Conservation (phyloP, 2,797 vertebrate genomes). For the Hippopotamyrus pictus region DNA sequence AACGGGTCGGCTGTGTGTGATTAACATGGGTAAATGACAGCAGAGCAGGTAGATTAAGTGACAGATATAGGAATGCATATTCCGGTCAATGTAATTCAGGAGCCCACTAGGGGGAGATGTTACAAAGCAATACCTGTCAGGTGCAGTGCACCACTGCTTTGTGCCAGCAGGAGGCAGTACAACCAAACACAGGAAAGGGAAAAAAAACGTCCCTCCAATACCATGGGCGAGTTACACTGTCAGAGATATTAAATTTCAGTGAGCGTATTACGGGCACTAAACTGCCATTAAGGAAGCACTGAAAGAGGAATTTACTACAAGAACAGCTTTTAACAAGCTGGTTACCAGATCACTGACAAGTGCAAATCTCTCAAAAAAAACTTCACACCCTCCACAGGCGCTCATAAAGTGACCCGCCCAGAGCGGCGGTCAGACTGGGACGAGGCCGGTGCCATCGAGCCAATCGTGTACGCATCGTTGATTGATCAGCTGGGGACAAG, state of each 20-base stretch:
- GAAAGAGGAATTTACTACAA: neutral
- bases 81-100: neutral
- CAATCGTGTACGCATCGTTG: neutral
- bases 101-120: neutral
- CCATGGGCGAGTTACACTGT: neutral
- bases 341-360: constrained; percentile 8
- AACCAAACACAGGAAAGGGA: neutral
- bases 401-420: neutral
- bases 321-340: neutral
- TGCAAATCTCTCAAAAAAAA: neutral
- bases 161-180: neutral
- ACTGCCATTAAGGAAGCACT: neutral
- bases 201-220: neutral
- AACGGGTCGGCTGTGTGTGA: neutral
- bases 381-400: neutral
- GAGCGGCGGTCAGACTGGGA: neutral
- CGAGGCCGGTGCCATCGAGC: neutral
- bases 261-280: neutral
- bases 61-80: neutral
- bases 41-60: neutral
- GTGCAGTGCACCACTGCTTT: neutral
- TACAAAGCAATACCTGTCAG: neutral
- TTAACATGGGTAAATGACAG: neutral
- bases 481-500: neutral
- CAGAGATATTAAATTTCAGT: neutral